Evolutionary conservation across 2,797 vertebrate genomes (phyloP), one percentile per base, ranked within the genome.

Genomic region (Rhincodon typus): DNA sequence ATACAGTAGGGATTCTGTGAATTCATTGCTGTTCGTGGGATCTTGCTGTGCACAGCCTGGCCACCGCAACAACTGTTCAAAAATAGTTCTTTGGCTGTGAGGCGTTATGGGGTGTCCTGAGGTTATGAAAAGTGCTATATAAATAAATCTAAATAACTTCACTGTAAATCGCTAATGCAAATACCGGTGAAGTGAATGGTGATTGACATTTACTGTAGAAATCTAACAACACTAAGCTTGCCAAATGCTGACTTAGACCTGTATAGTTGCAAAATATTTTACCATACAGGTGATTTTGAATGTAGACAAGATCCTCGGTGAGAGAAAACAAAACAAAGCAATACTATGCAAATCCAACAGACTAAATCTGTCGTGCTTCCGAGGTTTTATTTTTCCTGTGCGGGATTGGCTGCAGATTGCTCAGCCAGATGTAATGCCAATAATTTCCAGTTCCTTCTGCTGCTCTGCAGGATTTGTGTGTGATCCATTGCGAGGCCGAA

Each of bases 391-490:
- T 94, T 84, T 84, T 42, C 91, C 67, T 94, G 38, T 27, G 25
- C 62, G 19, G 46, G 38, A 94, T 69, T 94, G 93, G 38, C 42
- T 94, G 93, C 93, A 42, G 93, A 50, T 94, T 94, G 67, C 93
- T 72, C 93, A 94, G 38, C 66, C 69, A 94, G 93, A 94, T 70
- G 69, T 72, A 70, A 21, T 97, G 97, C 97, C 97, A 97, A 97
- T 96, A 97, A 97, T 97, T 98, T 97, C 97, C 97, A 98, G 97
- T 97, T 97, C 97, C 97, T 94, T 97, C 96, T 97, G 97, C 96
- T 96, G 96, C 94, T 95, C 74, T 96, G 97, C 97, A 96, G 96
- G 96, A 97, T 97, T 97, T 96, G 97, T 97, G 97, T 96, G 96
- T 96, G 96, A 95, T 96, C 96, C 96, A 96, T 96, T 96, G 95